A percentile compares a stretch with the other conserved stretches of the same genome.
Conservation (phyloP, 2,113 vertebrate species). For the Lycaon pictus region DNA sequence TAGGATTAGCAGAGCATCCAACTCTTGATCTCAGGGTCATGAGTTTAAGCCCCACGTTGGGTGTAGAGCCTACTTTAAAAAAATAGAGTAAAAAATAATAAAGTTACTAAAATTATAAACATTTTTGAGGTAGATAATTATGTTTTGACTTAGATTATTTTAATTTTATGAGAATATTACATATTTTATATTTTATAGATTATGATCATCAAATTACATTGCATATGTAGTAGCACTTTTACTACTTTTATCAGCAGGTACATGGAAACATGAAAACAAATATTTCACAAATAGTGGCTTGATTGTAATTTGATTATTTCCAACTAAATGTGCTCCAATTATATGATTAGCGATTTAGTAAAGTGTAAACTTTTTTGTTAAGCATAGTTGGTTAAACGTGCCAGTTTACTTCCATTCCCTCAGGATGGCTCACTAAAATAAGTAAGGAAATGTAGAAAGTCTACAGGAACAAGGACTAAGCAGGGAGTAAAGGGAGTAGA, state of each 20-base stretch:
- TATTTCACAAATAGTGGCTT: background rate
- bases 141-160: background rate
- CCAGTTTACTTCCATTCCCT: background rate
- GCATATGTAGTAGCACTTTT: background rate
- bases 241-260: background rate
- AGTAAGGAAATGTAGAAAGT: background rate
- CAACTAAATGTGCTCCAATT: background rate
- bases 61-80: background rate
- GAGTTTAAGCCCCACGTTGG: background rate
- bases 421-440: background rate
- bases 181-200: background rate
- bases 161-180: background rate
- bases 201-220: background rate
- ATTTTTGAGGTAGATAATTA: background rate
- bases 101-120: background rate
- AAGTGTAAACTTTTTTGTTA: background rate
- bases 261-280: background rate
- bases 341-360: background rate
- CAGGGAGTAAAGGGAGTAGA: background rate
- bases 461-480: background rate
- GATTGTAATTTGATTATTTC: slow-evolving; percentile 42
- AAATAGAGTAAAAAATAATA: background rate
- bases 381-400: background rate
- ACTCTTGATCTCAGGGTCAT: background rate
- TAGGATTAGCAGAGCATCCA: background rate